Evolutionary conservation across 2,888 invertebrate genomes (phyloP).

Genomic region (Plemyria rubiginata): DNA sequence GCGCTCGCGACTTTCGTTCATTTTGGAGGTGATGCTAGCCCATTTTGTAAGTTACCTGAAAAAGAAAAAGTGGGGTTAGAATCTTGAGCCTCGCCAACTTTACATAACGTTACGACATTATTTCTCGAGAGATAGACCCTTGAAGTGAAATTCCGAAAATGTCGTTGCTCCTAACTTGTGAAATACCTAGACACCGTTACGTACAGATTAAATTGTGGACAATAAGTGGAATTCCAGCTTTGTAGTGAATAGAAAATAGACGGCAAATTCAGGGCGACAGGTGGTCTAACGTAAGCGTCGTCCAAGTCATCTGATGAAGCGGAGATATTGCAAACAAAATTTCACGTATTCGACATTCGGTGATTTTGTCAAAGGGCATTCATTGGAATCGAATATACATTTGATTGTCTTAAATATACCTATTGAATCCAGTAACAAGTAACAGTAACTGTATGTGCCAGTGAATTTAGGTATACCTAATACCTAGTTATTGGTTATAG

Average conservation of each 20-base stretch:
- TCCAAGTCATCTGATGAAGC: conserved; percentile 18
- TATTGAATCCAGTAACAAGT: too few species aligned
- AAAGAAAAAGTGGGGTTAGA: conserved; percentile 11
- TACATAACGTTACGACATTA: not conserved
- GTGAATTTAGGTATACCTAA: too few species aligned
- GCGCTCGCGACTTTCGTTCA: conserved; percentile 90
- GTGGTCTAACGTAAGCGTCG: conserved; percentile 33
- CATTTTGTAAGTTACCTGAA: conserved; percentile 50
- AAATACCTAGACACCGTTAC: conserved; percentile 27
- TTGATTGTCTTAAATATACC: too few species aligned
- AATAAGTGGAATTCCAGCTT: conserved; percentile 29
- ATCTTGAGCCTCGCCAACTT: not conserved
- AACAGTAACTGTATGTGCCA: too few species aligned
- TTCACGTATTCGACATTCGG: not conserved
- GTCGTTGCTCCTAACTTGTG: conserved; percentile 18
- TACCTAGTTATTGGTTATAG: too few species aligned
- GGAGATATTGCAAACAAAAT: not conserved
- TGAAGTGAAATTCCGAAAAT: conserved; percentile 5
- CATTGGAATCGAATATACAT: too few species aligned
- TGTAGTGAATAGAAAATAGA: conserved; percentile 6
- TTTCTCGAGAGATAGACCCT: not conserved
- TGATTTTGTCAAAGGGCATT: too few species aligned
- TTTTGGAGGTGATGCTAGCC: conserved; percentile 69
- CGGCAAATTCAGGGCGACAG: conserved; percentile 25
- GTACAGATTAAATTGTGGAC: conserved; percentile 30